Percentiles rank a stretch among this genome's conserved stretches.
Evolutionary conservation across 1,140 invertebrate genomes (phyloP).

Genomic region (Anadara kagoshimensis): DNA sequence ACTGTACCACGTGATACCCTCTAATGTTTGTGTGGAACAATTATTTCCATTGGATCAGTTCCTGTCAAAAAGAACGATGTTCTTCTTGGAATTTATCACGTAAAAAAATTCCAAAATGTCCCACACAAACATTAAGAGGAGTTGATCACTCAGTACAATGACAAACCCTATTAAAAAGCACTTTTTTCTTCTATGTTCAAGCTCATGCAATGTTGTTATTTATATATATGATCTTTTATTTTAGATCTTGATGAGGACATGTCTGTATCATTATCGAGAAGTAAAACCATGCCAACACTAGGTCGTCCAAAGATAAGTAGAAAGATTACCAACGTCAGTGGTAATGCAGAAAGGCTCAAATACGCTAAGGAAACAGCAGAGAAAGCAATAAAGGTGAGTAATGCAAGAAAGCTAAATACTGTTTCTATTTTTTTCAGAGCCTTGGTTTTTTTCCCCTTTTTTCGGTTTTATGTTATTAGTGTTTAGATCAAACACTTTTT

Average conservation of each 20-base stretch:
- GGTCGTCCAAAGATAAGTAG: conserved; percentile 52
- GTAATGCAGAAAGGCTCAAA: conserved; percentile 59
- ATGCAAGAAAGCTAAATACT: no score
- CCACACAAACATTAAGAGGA: no score
- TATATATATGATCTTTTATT: not conserved
- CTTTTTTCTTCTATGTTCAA: not conserved
- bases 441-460: no score
- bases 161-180: not conserved
- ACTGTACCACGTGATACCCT: no score
- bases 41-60: no score
- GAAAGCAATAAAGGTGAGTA: conserved; percentile 70
- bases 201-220: not conserved
- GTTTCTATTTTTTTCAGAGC: no score
- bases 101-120: no score
- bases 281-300: conserved; percentile 69
- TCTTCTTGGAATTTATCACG: not conserved
- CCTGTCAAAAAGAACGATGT: no score
- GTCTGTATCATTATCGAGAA: conserved; percentile 48
- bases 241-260: conserved; percentile 33
- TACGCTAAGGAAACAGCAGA: conserved; percentile 71
- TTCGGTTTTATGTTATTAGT: not conserved
- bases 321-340: conserved; percentile 47
- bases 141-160: not conserved
- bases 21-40: no score
- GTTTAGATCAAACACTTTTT: no score